phyloP scores from a whole-genome alignment of 2,888 invertebrate genomes.

The Keiferia lycopersicella region DNA sequence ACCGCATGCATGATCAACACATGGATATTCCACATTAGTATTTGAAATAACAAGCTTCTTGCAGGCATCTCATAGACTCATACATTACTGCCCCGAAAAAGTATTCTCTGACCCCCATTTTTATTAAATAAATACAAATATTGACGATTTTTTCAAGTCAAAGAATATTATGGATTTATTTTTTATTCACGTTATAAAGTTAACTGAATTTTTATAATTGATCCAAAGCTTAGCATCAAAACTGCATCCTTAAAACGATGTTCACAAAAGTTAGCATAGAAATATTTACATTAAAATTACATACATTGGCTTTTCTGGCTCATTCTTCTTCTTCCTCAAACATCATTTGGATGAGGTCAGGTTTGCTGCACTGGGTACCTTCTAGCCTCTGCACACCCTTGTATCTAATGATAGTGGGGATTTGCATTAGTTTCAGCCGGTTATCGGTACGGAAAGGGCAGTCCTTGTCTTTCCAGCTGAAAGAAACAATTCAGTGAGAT shows the following conservation, averaged over 20 bases:
- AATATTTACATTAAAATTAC: slow-evolving; percentile 5
- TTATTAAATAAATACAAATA: no score
- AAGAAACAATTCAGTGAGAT: slow-evolving; percentile 42
- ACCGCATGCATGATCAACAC: no score
- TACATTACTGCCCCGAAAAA: no score
- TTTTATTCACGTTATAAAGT: background rate
- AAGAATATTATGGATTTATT: background rate
- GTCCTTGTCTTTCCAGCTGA: slow-evolving; percentile 91
- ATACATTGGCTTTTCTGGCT: background rate
- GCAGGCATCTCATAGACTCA: no score
- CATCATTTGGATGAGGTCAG: slow-evolving; percentile 89
- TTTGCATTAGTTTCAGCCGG: slow-evolving; percentile 85
- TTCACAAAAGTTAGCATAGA: background rate
- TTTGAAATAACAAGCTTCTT: no score
- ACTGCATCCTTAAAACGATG: background rate
- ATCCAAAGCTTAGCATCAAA: background rate
- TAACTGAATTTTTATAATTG: slow-evolving; percentile 2
- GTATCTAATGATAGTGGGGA: slow-evolving; percentile 92
- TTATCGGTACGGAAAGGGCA: slow-evolving; percentile 91
- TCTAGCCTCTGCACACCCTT: slow-evolving; percentile 89
- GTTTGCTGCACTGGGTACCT: slow-evolving; percentile 88
- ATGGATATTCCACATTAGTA: no score
- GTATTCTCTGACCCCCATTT: no score
- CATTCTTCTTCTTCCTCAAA: slow-evolving; percentile 85
- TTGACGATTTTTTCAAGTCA: no score